These are phyloP conservation scores for Ellobius talpinus DNA, from an alignment of 2,113 vertebrate genomes.

Conservation along the genomic window DNA sequence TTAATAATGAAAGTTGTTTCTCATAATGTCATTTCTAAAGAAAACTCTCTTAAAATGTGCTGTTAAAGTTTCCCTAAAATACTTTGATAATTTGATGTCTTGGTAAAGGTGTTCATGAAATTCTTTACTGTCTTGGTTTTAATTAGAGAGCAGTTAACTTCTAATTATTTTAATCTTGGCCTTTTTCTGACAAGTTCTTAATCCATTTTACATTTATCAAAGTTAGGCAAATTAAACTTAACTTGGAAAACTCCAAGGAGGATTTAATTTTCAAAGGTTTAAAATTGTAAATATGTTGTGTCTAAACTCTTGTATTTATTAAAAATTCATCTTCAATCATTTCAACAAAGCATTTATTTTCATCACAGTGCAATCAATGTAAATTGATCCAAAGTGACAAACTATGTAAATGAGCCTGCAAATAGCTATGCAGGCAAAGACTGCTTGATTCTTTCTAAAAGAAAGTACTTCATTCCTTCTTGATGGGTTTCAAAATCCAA, in stretches of 20 bases:
- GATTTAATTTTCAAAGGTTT: slow-evolving; percentile 20
- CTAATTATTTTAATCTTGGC: slow-evolving; percentile 48
- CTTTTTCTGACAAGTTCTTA: slow-evolving; percentile 40
- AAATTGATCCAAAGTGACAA: neutral
- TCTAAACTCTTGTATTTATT: slow-evolving; percentile 40
- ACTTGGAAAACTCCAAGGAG: slow-evolving; percentile 30
- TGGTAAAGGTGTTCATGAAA: slow-evolving; percentile 32
- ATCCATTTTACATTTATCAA: slow-evolving; percentile 5
- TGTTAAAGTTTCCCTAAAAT: slow-evolving; percentile 17
- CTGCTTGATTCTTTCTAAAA: neutral
- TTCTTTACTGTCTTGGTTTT: neutral
- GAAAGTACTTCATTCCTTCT: neutral
- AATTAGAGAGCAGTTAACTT: slow-evolving; percentile 32
- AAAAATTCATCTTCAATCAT: slow-evolving; percentile 26
- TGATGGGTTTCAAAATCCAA: neutral
- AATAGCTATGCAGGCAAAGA: neutral
- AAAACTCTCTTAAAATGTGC: neutral
- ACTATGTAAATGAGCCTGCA: neutral
- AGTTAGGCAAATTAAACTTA: slow-evolving; percentile 10
- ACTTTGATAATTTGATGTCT: slow-evolving; percentile 17
- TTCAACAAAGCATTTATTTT: slow-evolving; percentile 45
- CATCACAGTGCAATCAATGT: neutral
- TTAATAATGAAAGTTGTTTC: slow-evolving; percentile 38
- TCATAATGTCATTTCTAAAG: slow-evolving; percentile 5
- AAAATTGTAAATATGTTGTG: slow-evolving; percentile 31